Base-by-base conservation (phyloP, 92 coral and sea anemone species). In the Pocillopora grandis region DNA sequence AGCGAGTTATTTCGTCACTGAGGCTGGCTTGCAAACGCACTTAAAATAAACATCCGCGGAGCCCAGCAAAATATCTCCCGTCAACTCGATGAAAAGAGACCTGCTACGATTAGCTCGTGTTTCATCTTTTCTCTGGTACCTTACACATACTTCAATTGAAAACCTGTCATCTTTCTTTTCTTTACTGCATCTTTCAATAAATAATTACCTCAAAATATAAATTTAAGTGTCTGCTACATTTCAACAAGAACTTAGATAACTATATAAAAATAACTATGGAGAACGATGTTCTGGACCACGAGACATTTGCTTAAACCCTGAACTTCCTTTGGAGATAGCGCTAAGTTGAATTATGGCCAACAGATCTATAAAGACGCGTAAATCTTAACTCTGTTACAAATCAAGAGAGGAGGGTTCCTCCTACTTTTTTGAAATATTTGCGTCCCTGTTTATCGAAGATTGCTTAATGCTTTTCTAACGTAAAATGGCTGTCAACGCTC, bases 111-210 rank as follows among this genome's bases (percentile, higher is more conserved):
- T 3, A 3, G 52, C 52, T 42, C 52, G 5, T 42, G 52, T 42
- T 42, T 42, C 52, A 3, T 42, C 7, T 42, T 42, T 33, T 59
- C 36, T 27, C 31, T 27, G 31, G 31, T 27, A 27, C 31, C 31
- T 27, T 27, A 6, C 67, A 18, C 76, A 19, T 36, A 14, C 33
- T 0, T 81, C 85, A 81, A 81, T 81, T 58, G 59, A 71, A 37
- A 70, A 81, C 85, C 85, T 37, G 85, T 57, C 17, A 33, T 20
- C 75, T 36, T 59, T 5, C 68, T 58, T 70, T 68, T 71, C 9
- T 12, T 15, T 9, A 27, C 13, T 13, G 27, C 67, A 15, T 36
- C 58, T 33, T 60, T 81, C 69, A 81, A 81, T 80, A 71, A 81
- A 81, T 81, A 58, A 81, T 81, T 13, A 58, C 8, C 49, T 61